Base-by-base conservation (phyloP, 1,140 invertebrate species). In the Neocloeon triangulifer region DNA sequence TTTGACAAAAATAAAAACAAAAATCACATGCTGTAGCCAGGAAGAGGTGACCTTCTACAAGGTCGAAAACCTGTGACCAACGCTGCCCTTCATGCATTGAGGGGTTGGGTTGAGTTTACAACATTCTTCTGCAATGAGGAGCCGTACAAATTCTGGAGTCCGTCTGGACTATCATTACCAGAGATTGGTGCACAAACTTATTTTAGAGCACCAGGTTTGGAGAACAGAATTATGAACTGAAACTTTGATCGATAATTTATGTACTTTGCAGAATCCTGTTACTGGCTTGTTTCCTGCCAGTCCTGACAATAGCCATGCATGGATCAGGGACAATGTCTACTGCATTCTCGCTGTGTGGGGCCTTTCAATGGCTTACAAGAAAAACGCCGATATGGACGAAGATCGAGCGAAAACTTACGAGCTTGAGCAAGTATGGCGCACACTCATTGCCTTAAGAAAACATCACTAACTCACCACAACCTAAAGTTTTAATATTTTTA, bases 291-390 rank as follows among this genome's bases (percentile, higher is more conserved):
- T 96, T 57, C 73, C 81, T 45, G 72, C 80, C 2, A 86, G 76
- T 46, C 61, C 68, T 25, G 69, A 75, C 1, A 85, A 82, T 47
- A 68, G 78, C 36, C 88, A 99, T 66, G 89, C 92, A 0, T 98
- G 94, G 94, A 85, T 99, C 35, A 64, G 95, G 12, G 92, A 99
- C 50, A 99, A 98, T 65, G 67, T 98, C 0, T 99, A 98, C 48
- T 89, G 85, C 39, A 88, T 95, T 41, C 56, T 96, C 36, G 79
- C 89, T 10, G 84, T 98, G 7, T 99, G 95, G 95, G 91, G 86
- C 8, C 58, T 99, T 1, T 85, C 91, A 2, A 82, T 97, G 74
- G 84, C 94, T 0, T 98, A 96, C 51, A 92, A 92, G 51, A 99
- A 99, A 59, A 91, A 88, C 47, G 88, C 89, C 3, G 92, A 98